Evolutionary conservation across 2,113 vertebrate species (phyloP), one percentile per base, ranked within the genome.

Genomic region (Takifugu bimaculatus): DNA sequence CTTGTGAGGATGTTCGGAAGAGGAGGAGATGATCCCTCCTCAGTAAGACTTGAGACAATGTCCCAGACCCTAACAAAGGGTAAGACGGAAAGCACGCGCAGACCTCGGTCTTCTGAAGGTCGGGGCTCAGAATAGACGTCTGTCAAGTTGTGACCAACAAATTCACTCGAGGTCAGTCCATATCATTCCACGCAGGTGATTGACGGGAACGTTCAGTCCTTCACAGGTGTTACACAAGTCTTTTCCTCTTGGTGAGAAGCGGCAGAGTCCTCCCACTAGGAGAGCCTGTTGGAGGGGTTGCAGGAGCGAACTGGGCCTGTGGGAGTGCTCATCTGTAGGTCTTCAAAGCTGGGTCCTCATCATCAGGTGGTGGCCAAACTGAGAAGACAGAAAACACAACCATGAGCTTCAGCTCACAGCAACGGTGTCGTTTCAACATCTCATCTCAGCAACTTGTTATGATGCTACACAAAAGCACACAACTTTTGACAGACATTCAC

Each of bases 21-120:
- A 80, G 80, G 83, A 85, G 80, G 83, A 87, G 88, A 85, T 58
- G 32, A 44, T 68, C 75, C 78, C 86, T 83, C 84, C 82, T 82
- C 65, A 58, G 47, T 50, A 29, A 70, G 45, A 58, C 45, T 57
- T 52, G 29, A 73, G 42, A 62, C 72, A 68, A 66, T 61, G 47
- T 76, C 63, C 65, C 75, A 76, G 66, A 71, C 82, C 68, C 75
- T 81, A 69, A 35, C 29, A 68, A 74, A 56, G 75, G 75, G 80
- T 35, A 70, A 66, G 49, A 65, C 50, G 48, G 63, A 47, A 54
- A 60, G 26, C 2, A 39, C 35, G 25, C 49, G 35, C 60, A 69
- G 35, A 52, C 7, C 49, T 63, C 7, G 2, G 27, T 26, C 69
- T 57, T 77, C 65, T 59, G 20, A 39, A 55, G n/a, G 9, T 63